Evolutionary conservation across 1,140 invertebrate genomes (phyloP).

Genomic region (Himalopsyche phryganea): DNA sequence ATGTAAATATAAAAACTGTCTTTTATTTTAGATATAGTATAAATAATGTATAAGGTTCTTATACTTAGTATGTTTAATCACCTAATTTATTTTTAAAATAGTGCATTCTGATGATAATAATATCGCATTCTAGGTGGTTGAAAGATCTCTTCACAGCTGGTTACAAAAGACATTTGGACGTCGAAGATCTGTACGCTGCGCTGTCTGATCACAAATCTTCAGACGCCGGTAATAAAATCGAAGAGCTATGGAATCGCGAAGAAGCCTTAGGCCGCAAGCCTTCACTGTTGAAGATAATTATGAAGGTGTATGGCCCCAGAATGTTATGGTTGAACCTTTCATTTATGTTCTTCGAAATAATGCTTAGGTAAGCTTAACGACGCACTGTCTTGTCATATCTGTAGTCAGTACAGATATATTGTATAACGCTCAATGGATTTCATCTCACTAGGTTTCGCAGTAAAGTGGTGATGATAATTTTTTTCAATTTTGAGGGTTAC

Average conservation of each 20-base stretch:
- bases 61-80: no score
- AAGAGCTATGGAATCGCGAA: constrained; percentile 23
- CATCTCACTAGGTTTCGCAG: not conserved
- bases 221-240: constrained; percentile 2
- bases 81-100: no score
- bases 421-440: no score
- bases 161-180: constrained; percentile 16
- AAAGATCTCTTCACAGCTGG: constrained; percentile 20
- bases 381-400: not conserved
- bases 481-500: no score
- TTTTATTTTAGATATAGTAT: no score
- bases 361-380: constrained; percentile 14
- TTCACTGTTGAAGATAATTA: constrained; percentile 39
- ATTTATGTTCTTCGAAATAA: constrained; percentile 12
- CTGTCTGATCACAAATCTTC: constrained; percentile 9
- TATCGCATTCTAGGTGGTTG: constrained; percentile 33
- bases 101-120: no score
- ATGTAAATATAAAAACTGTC: no score
- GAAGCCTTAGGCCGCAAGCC: constrained; percentile 40
- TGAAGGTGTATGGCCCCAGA: constrained; percentile 40
- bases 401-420: not conserved
- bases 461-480: not conserved
- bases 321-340: constrained; percentile 14
- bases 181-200: constrained; percentile 27
- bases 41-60: no score